phyloP scores from a whole-genome alignment of 2,113 vertebrate species.

The Chionis minor region DNA sequence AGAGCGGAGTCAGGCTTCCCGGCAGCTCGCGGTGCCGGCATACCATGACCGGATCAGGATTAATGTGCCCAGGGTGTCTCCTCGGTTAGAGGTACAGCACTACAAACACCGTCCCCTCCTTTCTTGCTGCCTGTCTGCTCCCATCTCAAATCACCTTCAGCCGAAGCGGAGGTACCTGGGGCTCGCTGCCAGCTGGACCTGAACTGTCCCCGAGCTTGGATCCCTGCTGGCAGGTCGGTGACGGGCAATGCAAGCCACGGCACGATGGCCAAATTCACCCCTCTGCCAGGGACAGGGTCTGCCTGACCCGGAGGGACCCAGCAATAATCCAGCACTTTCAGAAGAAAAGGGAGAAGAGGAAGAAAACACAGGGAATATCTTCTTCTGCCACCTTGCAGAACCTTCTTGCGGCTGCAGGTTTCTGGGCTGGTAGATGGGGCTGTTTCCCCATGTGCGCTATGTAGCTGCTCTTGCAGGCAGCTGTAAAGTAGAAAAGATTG shows the following conservation, averaged over 20 bases:
- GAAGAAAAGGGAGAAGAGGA: background rate
- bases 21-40: accelerated
- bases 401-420: background rate
- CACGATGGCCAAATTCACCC: background rate
- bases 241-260: accelerated
- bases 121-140: background rate
- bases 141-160: background rate
- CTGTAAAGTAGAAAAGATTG: background rate
- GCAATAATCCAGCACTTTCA: background rate
- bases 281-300: background rate
- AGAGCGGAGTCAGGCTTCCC: background rate
- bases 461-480: background rate
- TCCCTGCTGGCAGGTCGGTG: background rate
- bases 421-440: background rate
- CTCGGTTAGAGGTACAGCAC: background rate
- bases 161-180: background rate
- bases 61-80: background rate
- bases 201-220: background rate
- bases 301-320: background rate
- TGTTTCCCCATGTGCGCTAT: background rate
- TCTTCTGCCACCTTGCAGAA: background rate
- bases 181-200: background rate
- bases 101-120: background rate
- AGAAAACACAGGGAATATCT: background rate
- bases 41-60: background rate